Conservation (phyloP, 2,888 invertebrate genomes). For the Gandaritis pyraliata region DNA sequence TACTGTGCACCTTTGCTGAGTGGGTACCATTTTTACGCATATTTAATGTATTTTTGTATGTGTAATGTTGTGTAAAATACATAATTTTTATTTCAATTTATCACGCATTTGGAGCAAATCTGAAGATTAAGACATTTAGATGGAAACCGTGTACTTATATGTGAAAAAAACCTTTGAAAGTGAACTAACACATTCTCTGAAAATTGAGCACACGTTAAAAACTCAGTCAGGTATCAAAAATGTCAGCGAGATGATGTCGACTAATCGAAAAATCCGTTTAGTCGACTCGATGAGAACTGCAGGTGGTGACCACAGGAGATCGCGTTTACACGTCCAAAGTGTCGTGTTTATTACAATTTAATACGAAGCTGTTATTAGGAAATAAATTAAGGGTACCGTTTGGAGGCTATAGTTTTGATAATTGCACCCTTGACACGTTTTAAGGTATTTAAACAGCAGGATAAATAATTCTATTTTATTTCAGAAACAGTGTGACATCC, state of each 20-base stretch:
- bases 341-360: conserved; percentile 52
- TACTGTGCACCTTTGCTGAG: too few relatives aligned
- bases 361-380: conserved; percentile 35
- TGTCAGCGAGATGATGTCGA: conserved; percentile 19
- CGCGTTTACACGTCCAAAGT: conserved; percentile 53
- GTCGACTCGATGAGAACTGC: conserved; percentile 42
- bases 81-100: too few relatives aligned
- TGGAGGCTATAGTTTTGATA: conserved; percentile 33
- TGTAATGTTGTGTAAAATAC: too few relatives aligned
- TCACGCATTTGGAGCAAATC: too few relatives aligned
- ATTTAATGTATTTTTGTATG: too few relatives aligned
- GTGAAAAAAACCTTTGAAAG: too few relatives aligned
- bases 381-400: conserved; percentile 33
- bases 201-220: not conserved
- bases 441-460: conserved; percentile 35
- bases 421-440: conserved; percentile 38
- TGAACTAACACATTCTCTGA: too few relatives aligned
- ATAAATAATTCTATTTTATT: conserved; percentile 32
- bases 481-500: conserved; percentile 36
- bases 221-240: conserved; percentile 2
- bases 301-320: conserved; percentile 60
- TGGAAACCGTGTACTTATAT: too few relatives aligned
- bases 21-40: too few relatives aligned
- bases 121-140: too few relatives aligned
- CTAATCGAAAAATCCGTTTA: conserved; percentile 12